phyloP scores from a whole-genome alignment of 2,888 invertebrate species.

The Hirtodrosophila alboralis region DNA sequence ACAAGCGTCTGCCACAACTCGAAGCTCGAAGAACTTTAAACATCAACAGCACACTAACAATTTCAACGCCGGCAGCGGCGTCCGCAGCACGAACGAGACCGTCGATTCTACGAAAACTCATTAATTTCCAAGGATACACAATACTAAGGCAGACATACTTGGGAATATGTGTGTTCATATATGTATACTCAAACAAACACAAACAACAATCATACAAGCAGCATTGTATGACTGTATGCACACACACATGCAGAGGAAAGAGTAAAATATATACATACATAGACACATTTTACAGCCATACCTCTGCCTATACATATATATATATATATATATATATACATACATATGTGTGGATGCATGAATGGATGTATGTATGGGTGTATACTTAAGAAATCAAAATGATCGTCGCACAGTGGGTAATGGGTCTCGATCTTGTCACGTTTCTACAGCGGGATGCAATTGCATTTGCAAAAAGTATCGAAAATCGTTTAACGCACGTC shows the following conservation, averaged over 20 bases:
- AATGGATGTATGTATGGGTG: slow-evolving; percentile 3
- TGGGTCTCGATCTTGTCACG: neutral
- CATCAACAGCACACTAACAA: slow-evolving; percentile 26
- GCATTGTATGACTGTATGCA: neutral
- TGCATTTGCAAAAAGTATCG: no score
- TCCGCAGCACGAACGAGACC: slow-evolving; percentile 29
- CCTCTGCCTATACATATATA: slow-evolving; percentile 1
- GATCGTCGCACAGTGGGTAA: slow-evolving; percentile 33
- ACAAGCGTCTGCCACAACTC: slow-evolving; percentile 17
- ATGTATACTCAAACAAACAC: slow-evolving; percentile 1
- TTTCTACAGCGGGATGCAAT: no score
- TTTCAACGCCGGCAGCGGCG: slow-evolving; percentile 19
- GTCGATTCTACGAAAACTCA: slow-evolving; percentile 73
- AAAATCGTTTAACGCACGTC: no score
- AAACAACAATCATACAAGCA: slow-evolving; percentile 13
- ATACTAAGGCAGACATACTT: slow-evolving; percentile 32
- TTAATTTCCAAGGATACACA: slow-evolving; percentile 74
- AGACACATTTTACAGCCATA: slow-evolving; percentile 1
- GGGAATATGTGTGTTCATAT: slow-evolving; percentile 11
- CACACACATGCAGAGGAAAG: slow-evolving; percentile 5
- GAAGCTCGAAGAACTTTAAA: slow-evolving; percentile 18
- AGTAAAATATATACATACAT: slow-evolving; percentile 9
- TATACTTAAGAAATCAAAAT: slow-evolving; percentile 20
- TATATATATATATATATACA: slow-evolving; percentile 7
- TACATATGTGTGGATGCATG: slow-evolving; percentile 4